Percentiles rank a stretch among this genome's conserved stretches.
These are phyloP conservation scores for Anseranas semipalmata DNA, from an alignment of 2,113 vertebrate genomes.

Conservation along the genomic window DNA sequence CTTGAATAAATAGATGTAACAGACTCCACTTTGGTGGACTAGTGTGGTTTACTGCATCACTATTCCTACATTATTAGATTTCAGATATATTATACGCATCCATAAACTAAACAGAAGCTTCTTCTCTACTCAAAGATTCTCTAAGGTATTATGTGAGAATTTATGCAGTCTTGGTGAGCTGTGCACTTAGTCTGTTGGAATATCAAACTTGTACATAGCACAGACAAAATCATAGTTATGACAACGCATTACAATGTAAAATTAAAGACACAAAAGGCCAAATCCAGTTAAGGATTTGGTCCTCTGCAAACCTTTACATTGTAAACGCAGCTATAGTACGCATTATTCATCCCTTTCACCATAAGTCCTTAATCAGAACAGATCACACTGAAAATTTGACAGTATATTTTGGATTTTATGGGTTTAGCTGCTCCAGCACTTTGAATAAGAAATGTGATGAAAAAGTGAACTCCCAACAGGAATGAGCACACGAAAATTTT, in stretches of 20 bases:
- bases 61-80: not conserved
- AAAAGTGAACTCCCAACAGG: not conserved
- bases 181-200: not conserved
- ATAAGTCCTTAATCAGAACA: not conserved
- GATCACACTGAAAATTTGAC: not conserved
- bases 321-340: not conserved
- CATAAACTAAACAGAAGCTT: not conserved
- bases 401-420: not conserved
- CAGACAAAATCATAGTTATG: not conserved
- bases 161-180: not conserved
- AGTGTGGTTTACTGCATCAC: not conserved
- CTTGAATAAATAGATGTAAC: not conserved
- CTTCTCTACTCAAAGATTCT: not conserved
- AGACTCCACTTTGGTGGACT: not conserved
- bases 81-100: not conserved
- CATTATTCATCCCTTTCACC: not conserved
- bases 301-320: not conserved
- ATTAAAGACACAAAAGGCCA: not conserved
- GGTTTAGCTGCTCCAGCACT: not conserved
- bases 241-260: not conserved
- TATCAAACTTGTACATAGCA: not conserved
- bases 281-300: not conserved
- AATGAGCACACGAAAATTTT: not conserved
- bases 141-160: not conserved
- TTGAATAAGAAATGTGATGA: not conserved